Base-by-base conservation (phyloP, 2,888 invertebrate genomes). In the Drosophila rubida region DNA sequence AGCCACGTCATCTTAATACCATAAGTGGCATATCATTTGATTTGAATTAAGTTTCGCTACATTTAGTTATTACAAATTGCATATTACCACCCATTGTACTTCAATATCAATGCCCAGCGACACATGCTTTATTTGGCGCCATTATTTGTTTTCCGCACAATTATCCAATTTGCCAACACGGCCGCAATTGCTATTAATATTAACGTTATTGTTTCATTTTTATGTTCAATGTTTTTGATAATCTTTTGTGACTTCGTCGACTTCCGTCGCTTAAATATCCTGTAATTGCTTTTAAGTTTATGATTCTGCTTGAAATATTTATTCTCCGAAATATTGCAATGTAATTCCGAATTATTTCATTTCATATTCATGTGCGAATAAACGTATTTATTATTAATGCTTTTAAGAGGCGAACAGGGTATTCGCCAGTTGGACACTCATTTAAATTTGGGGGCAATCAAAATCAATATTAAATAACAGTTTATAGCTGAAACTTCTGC, bases 1-100 rank as follows among this genome's bases (percentile, higher is more conserved):
- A 16, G 45, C 55, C 73, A 63, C 48, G 68, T 75, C 77, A 73
- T 72, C 59, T 54, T 51, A 55, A 54, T 54, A 41, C 54, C 75
- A 87, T 78, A 72, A 87, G 59, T 62, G 64, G 44, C 62, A 58
- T 69, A 69, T 61, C 53, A 75, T 67, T 64, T 50, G 45, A 45
- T 63, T 82, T 42, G 51, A 64, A 82, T 75, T 16, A 27, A 37
- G 16, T 39, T 45, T 27, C 16, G 9, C 23, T n/a, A 4, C 51
- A 27, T 53, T 42, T 13, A 54, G 22, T 53, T 41, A 49, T 16
- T 54, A 13, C 27, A 41, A n/a, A 53, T 39, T 27, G 25, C 25
- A 39, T 39, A n/a, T 16, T 39, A 23, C 11, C 25, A 50, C 3
- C 19, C 19, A 19, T 19, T 2, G n/a, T n/a, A 27, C 16, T 23